These are phyloP conservation scores for Hydropsyche tenuis DNA, from an alignment of 1,140 invertebrate species.

Conservation along the genomic window DNA sequence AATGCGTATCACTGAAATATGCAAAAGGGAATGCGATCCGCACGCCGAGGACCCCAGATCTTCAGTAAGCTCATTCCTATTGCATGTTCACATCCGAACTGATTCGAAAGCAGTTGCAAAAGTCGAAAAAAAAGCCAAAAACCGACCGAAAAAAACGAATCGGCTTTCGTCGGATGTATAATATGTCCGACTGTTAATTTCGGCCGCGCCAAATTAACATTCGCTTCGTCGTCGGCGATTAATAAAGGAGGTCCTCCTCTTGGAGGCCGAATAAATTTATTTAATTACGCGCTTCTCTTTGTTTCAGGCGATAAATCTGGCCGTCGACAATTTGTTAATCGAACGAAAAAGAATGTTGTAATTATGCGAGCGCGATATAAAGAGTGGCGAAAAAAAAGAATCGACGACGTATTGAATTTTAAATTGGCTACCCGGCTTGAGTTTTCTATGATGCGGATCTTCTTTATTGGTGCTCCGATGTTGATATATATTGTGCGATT, in stretches of 20 bases:
- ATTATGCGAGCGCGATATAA: constrained; percentile 5
- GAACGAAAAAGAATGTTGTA: neutral
- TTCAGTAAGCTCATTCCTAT: constrained; percentile 13
- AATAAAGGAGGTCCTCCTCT: constrained; percentile 4
- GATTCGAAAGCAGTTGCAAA: no score
- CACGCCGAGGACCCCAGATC: constrained; percentile 2
- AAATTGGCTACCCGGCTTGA: neutral
- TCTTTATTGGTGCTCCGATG: no score
- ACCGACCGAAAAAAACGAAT: neutral
- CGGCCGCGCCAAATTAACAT: constrained; percentile 15
- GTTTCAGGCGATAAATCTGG: constrained; percentile 21
- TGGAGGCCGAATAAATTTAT: constrained; percentile 17
- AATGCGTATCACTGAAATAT: neutral
- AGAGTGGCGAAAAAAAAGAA: neutral
- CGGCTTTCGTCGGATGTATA: neutral
- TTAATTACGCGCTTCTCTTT: neutral
- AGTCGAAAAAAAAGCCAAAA: neutral
- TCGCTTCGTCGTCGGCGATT: constrained; percentile 14
- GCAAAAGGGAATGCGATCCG: constrained; percentile 2
- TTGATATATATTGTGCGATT: no score
- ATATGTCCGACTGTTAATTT: constrained; percentile 16
- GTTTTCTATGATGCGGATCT: no score
- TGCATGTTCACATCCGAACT: constrained; percentile 1
- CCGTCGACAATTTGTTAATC: constrained; percentile 6
- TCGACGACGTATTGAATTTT: constrained; percentile 10